Percentiles rank a stretch among this genome's conserved stretches.
These are phyloP conservation scores for Gulo gulo DNA, from an alignment of 2,113 vertebrate genomes.

Conservation along the genomic window DNA sequence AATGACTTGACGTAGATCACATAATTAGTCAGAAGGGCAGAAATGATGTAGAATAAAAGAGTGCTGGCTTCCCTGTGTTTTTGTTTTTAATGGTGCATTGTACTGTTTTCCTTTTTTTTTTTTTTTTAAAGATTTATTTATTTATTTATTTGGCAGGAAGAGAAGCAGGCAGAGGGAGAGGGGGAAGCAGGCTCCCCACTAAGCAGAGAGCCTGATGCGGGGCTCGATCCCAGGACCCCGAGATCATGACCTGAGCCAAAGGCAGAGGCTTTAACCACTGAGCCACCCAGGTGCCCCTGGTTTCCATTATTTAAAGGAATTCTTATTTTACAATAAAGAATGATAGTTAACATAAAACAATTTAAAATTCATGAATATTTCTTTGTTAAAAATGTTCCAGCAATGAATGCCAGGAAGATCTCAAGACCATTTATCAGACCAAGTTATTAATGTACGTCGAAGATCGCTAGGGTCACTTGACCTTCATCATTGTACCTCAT, in stretches of 20 bases:
- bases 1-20: background rate
- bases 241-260: too few relatives aligned
- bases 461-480: background rate
- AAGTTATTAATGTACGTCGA: background rate
- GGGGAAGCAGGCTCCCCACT: too few relatives aligned
- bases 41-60: background rate
- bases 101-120: background rate
- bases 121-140: too few relatives aligned
- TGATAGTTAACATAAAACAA: background rate
- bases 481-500: background rate
- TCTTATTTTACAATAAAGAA: constrained; percentile 31
- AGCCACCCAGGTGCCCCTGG: background rate
- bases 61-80: background rate
- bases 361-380: constrained; percentile 5
- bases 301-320: background rate
- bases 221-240: too few relatives aligned
- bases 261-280: too few relatives aligned
- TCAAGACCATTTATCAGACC: background rate
- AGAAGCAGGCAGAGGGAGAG: too few relatives aligned
- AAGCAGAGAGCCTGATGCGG: too few relatives aligned
- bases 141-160: too few relatives aligned
- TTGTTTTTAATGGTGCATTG: background rate
- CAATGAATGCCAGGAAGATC: background rate
- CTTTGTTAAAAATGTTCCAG: constrained; percentile 21
- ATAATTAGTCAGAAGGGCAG: background rate